Percentiles rank a stretch among this genome's conserved stretches.
Evolutionary conservation across 2,797 vertebrate species (phyloP).

Genomic region (Cuniculus paca): DNA sequence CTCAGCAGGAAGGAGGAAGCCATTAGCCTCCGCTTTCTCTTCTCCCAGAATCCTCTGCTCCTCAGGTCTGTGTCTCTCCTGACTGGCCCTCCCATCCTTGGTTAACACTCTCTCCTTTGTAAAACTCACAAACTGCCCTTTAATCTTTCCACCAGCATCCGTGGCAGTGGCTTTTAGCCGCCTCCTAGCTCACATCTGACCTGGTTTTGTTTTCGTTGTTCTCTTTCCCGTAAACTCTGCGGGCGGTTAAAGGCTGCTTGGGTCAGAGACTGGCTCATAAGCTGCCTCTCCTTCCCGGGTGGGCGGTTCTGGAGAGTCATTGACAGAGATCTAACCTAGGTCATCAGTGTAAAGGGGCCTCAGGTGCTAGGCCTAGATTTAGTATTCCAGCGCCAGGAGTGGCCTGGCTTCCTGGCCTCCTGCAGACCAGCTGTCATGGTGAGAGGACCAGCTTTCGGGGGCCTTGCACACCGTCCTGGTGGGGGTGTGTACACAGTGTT

Average conservation of each 20-base stretch:
- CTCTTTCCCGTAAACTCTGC: not conserved
- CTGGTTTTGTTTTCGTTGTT: slow-evolving; percentile 52
- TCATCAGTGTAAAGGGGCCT: not conserved
- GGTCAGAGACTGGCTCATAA: slow-evolving; percentile 22
- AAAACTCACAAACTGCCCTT: slow-evolving; percentile 45
- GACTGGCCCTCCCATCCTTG: not conserved
- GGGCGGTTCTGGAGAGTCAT: not conserved
- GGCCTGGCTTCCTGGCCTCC: not conserved
- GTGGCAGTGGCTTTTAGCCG: not conserved
- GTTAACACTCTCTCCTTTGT: not conserved
- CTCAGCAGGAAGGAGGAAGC: not conserved
- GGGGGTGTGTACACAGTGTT: accelerated
- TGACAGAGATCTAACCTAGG: slow-evolving; percentile 31
- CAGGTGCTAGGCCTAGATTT: not conserved
- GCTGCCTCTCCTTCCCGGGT: not conserved
- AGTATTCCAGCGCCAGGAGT: not conserved
- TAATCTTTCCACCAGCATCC: not conserved
- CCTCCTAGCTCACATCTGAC: slow-evolving; percentile 50
- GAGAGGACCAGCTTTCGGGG: not conserved
- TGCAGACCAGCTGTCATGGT: not conserved
- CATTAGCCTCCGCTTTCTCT: not conserved
- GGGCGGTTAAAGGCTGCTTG: slow-evolving; percentile 42
- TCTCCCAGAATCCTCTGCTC: not conserved
- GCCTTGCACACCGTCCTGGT: not conserved
- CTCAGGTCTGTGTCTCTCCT: not conserved